These are phyloP conservation scores for Acholoe squamosa DNA, from an alignment of 2,888 invertebrate genomes.

Conservation along the genomic window DNA sequence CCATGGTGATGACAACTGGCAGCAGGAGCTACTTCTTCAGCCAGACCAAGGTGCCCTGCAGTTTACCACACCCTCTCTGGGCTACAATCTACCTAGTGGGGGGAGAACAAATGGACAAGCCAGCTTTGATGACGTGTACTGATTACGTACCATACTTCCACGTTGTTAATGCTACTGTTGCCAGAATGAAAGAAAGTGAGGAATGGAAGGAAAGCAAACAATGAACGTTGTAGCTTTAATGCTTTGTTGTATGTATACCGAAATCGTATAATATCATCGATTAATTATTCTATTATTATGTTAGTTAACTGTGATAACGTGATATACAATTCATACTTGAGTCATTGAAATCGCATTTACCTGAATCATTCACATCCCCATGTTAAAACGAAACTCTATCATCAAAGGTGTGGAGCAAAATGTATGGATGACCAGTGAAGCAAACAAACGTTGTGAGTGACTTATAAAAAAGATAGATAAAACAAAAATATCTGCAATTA, in stretches of 20 bases:
- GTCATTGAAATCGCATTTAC: slow-evolving; percentile 42
- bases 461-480: background rate
- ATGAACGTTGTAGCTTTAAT: slow-evolving; percentile 41
- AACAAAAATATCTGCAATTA: too few species aligned
- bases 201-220: background rate
- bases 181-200: background rate
- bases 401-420: background rate
- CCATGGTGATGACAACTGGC: slow-evolving; percentile 61
- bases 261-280: slow-evolving; percentile 25
- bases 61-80: background rate
- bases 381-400: background rate
- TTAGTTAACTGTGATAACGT: slow-evolving; percentile 53
- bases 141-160: background rate
- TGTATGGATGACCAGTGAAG: background rate
- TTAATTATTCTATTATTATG: slow-evolving; percentile 44
- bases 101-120: background rate
- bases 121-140: slow-evolving; percentile 24
- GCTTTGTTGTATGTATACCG: slow-evolving; percentile 37
- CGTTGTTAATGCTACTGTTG: slow-evolving; percentile 27
- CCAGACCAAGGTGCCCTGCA: background rate
- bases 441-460: background rate
- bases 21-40: slow-evolving; percentile 23
- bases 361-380: slow-evolving; percentile 6
- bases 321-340: slow-evolving; percentile 53
- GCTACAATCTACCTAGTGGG: background rate